Evolutionary conservation across 2,113 vertebrate genomes (phyloP).

Genomic region (Oreochromis niloticus): DNA sequence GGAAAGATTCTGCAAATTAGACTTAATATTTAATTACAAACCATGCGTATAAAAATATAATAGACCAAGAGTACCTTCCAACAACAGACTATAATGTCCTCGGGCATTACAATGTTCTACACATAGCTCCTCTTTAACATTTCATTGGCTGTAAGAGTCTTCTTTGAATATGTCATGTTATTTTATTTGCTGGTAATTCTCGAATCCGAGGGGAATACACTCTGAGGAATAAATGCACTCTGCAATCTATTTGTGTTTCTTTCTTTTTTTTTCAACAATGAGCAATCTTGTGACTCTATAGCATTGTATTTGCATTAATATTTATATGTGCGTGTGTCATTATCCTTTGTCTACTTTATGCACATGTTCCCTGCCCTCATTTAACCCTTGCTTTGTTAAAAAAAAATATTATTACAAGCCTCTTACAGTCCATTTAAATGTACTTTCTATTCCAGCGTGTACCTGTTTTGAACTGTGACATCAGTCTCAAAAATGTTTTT

Average conservation of each 20-base stretch:
- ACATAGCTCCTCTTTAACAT: slow-evolving; percentile 49
- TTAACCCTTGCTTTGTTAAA: not conserved
- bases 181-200: not conserved
- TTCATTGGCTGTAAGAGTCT: slow-evolving; percentile 36
- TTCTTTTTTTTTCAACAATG: not conserved
- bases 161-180: slow-evolving; percentile 12
- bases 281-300: not conserved
- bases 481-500: slow-evolving; percentile 28
- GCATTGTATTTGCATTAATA: not conserved
- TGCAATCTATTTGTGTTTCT: not conserved
- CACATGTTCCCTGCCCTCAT: not conserved
- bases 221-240: not conserved
- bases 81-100: slow-evolving; percentile 42
- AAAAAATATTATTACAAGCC: not conserved
- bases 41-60: slow-evolving; percentile 20
- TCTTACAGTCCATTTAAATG: not conserved
- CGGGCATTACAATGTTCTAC: slow-evolving; percentile 34
- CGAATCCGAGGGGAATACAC: slow-evolving; percentile 10
- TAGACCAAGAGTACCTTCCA: slow-evolving; percentile 31
- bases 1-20: slow-evolving; percentile 22
- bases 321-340: not conserved
- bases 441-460: not conserved
- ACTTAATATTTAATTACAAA: slow-evolving; percentile 53
- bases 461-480: slow-evolving; percentile 26
- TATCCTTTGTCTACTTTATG: not conserved